Conservation (phyloP, 2,113 vertebrate genomes). For the Tetrax tetrax region DNA sequence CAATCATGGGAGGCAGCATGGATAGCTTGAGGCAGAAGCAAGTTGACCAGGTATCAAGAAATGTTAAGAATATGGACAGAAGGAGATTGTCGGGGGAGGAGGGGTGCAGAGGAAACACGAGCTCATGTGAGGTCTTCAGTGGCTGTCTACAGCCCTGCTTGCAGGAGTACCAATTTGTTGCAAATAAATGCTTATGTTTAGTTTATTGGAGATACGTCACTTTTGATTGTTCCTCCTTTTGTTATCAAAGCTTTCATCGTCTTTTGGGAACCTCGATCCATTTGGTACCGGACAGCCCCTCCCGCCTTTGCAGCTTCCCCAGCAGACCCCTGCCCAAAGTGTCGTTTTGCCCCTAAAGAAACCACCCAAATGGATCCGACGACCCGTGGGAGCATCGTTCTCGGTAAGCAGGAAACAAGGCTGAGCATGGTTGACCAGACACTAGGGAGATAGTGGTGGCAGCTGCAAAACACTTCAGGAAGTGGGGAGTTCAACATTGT, state of each 20-base stretch:
- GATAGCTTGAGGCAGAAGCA: slow-evolving; percentile 85
- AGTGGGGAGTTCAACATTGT: fast-evolving
- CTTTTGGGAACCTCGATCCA: slow-evolving; percentile 93
- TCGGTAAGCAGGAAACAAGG: slow-evolving; percentile 78
- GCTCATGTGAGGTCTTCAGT: neutral
- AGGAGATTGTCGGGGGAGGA: neutral
- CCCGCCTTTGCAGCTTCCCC: slow-evolving; percentile 89
- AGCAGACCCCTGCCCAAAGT: slow-evolving; percentile 71
- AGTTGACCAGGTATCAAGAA: slow-evolving; percentile 78
- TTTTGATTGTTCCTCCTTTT: neutral
- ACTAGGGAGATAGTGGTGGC: neutral
- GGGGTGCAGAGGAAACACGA: neutral
- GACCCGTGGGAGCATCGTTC: slow-evolving; percentile 92
- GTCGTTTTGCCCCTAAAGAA: slow-evolving; percentile 88
- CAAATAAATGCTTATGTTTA: neutral
- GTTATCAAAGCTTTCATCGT: slow-evolving; percentile 84
- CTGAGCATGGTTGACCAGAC: neutral
- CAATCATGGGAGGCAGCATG: slow-evolving; percentile 92
- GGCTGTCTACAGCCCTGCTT: neutral
- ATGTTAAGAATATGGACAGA: neutral
- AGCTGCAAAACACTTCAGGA: neutral
- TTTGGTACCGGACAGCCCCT: slow-evolving; percentile 91
- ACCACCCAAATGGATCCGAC: slow-evolving; percentile 92
- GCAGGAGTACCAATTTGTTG: fast-evolving
- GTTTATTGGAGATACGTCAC: neutral